Evolutionary conservation across 2,888 invertebrate species (phyloP).

Genomic region (Apoda limacodes): DNA sequence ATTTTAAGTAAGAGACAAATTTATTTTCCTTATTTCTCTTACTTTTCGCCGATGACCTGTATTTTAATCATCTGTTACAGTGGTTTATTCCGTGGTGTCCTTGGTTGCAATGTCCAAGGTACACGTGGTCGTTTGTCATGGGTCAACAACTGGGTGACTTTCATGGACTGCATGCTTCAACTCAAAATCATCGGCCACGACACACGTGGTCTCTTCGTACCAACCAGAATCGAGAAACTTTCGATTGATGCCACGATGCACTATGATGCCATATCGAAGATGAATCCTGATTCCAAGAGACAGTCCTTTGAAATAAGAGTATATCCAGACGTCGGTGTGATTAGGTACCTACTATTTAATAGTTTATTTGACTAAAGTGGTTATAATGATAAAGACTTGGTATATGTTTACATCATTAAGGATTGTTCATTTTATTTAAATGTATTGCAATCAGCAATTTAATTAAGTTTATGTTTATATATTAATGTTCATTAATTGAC

Average conservation of each 20-base stretch:
- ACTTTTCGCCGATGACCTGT: no score
- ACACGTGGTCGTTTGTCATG: slow-evolving; percentile 70
- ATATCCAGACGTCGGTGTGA: slow-evolving; percentile 59
- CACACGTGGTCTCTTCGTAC: slow-evolving; percentile 77
- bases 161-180: slow-evolving; percentile 92
- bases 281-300: slow-evolving; percentile 51
- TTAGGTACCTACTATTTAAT: slow-evolving; percentile 44
- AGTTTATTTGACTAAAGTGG: background rate
- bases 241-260: slow-evolving; percentile 76
- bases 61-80: no score
- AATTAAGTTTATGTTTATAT: background rate
- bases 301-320: slow-evolving; percentile 58
- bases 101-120: slow-evolving; percentile 62
- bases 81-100: slow-evolving; percentile 71
- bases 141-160: slow-evolving; percentile 88
- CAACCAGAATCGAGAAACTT: slow-evolving; percentile 79
- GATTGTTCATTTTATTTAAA: background rate
- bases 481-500: no score
- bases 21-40: no score
- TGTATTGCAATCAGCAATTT: background rate
- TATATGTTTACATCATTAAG: background rate
- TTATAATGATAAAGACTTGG: background rate
- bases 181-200: slow-evolving; percentile 78
- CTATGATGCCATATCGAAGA: slow-evolving; percentile 55
- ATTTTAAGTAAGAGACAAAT: no score